Base-by-base conservation (phyloP, 2,113 vertebrate species). In the Argyrosomus japonicus region DNA sequence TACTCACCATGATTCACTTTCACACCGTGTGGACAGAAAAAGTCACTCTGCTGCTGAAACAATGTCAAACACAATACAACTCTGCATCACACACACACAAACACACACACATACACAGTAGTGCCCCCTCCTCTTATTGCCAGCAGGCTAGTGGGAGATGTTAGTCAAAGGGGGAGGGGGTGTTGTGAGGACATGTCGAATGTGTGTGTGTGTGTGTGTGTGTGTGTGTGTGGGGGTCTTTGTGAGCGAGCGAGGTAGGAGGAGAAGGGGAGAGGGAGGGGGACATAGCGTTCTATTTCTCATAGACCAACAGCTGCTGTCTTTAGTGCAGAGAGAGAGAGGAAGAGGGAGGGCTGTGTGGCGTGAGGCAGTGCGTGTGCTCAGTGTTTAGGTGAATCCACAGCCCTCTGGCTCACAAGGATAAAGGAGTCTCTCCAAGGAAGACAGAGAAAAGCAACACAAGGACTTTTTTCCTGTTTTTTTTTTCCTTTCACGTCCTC, bases 221-320 rank as follows among this genome's bases (percentile, higher is more conserved):
- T 50, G 56, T 77, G 69, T 71, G 72, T 62, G 81, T 72, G 62
- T 73, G 81, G 91, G 89, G 93, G 91, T 92, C 91, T 93, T 94
- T 93, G 93, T 92, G 89, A 91, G 91, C 12, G 45, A 83, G 89
- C 53, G 85, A 88, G 89, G 91, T 89, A 54, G 90, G 91, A 86
- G 87, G 87, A 87, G 91, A 79, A 82, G 83, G 61, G 64, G 85
- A 68, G 88, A 75, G 81, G 84, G 85, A 75, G 82, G 91, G 94
- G 90, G 92, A 92, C 91, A 93, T 65, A 81, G 91, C 77, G 93
- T 94, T 95, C 93, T 93, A 92, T 94, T 95, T 95, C 94, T 93
- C 91, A 93, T 90, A 89, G 93, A 89, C 83, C 91, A 93, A 90
- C 94, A 95, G 94, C 93, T 91, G 92, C 92, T 91, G 93, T 93